These are phyloP conservation scores for Rhadina sibilatrix DNA, from an alignment of 2,113 vertebrate species.

Conservation along the genomic window DNA sequence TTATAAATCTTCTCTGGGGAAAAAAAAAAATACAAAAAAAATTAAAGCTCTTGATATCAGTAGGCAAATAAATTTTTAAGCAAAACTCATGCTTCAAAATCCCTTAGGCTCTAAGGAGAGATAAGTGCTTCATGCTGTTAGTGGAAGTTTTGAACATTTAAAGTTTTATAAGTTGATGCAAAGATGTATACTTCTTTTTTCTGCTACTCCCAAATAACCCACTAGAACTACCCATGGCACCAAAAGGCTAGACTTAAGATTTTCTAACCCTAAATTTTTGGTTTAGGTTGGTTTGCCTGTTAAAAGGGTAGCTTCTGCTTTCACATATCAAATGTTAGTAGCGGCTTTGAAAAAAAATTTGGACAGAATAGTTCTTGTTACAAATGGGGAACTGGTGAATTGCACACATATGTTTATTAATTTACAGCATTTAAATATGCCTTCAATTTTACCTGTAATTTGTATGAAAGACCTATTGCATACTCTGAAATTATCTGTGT, in stretches of 20 bases:
- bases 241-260: background rate
- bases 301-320: background rate
- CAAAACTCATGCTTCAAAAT: background rate
- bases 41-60: background rate
- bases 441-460: background rate
- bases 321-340: background rate
- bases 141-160: background rate
- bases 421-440: background rate
- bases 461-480: background rate
- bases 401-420: background rate
- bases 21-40: background rate
- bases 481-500: background rate
- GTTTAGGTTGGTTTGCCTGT: background rate
- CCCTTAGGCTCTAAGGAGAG: background rate
- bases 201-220: background rate
- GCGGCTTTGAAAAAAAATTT: background rate
- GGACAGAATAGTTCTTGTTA: background rate
- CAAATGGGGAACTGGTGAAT: background rate
- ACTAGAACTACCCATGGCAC: background rate
- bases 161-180: background rate
- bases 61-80: background rate
- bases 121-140: background rate
- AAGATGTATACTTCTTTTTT: background rate
- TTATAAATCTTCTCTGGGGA: constrained; percentile 4
- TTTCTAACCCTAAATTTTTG: background rate